phyloP scores from a whole-genome alignment of 2,888 invertebrate species.

The Nephrotoma flavescens region DNA sequence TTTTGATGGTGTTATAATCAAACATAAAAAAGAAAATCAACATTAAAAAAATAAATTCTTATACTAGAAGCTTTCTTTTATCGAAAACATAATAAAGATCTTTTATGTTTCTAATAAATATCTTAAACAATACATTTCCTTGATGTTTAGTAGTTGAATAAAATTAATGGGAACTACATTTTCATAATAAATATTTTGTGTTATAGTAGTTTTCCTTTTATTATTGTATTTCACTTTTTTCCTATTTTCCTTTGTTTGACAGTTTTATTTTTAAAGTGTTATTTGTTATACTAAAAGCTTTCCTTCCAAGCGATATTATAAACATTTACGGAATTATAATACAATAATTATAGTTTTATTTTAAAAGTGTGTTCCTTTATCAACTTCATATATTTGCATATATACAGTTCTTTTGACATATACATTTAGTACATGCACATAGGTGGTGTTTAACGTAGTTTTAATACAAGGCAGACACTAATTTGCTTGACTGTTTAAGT shows the following conservation, averaged over 20 bases:
- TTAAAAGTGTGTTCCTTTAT: neutral
- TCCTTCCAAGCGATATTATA: neutral
- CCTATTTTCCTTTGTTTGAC: neutral
- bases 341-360: neutral
- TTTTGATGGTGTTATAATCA: neutral
- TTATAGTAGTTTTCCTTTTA: neutral
- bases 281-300: neutral
- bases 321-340: neutral
- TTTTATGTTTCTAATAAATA: neutral
- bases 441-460: too few relatives aligned
- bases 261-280: neutral
- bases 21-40: neutral
- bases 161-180: neutral
- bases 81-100: neutral
- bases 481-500: too few relatives aligned
- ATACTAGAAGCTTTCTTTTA: neutral
- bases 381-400: neutral
- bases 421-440: neutral
- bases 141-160: neutral
- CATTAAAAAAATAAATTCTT: neutral
- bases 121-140: neutral
- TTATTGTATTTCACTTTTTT: neutral
- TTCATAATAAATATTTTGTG: neutral
- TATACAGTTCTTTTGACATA: neutral
- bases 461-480: too few relatives aligned